Percentiles rank a stretch among this genome's conserved stretches.
Evolutionary conservation across 2,797 vertebrate species (phyloP).

Genomic region (Pterois miles): DNA sequence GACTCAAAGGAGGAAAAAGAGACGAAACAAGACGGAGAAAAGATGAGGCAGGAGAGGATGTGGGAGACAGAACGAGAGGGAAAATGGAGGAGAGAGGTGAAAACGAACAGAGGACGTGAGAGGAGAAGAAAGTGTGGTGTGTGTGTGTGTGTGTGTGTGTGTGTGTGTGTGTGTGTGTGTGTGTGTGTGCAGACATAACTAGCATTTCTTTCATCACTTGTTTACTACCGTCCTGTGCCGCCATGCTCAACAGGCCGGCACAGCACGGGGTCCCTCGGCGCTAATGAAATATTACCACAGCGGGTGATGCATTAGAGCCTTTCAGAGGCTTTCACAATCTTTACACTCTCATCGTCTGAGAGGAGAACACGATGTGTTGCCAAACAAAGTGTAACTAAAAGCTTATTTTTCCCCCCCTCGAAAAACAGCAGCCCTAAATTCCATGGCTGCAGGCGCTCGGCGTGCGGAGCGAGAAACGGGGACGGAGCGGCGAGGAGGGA

Average conservation of each 20-base stretch:
- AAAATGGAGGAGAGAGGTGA: background rate
- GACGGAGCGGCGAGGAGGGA: conserved; percentile 26
- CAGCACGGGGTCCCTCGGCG: conserved; percentile 15
- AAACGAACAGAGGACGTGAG: background rate
- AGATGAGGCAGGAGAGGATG: background rate
- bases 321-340: conserved; percentile 61
- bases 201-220: conserved; percentile 46
- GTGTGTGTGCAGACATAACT: conserved; percentile 8
- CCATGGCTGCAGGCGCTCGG: conserved; percentile 55
- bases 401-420: conserved; percentile 17
- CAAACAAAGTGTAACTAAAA: conserved; percentile 74
- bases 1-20: background rate
- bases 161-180: background rate
- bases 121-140: background rate
- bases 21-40: background rate
- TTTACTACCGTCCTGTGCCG: conserved; percentile 42
- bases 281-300: conserved; percentile 61
- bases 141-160: background rate
- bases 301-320: conserved; percentile 43
- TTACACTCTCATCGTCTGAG: conserved; percentile 46
- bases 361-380: conserved; percentile 63
- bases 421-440: conserved; percentile 58
- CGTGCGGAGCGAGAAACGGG: conserved; percentile 30
- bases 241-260: conserved; percentile 41
- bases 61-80: background rate